These are phyloP conservation scores for Cephalopachus bancanus DNA, from an alignment of 2,797 vertebrate genomes.

Conservation along the genomic window DNA sequence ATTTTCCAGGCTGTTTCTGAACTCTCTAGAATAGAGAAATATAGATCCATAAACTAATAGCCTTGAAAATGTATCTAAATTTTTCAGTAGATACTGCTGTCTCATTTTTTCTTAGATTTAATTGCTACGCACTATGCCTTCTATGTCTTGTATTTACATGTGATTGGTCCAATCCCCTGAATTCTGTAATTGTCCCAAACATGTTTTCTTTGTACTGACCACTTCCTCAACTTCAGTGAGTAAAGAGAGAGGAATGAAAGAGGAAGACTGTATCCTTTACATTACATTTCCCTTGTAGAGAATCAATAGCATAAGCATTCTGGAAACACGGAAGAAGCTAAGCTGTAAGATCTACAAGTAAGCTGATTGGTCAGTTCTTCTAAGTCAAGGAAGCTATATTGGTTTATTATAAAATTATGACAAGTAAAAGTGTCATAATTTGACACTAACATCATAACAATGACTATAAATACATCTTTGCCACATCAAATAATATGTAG, in stretches of 20 bases:
- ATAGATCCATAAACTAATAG: neutral
- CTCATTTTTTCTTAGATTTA: neutral
- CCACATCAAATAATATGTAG: neutral
- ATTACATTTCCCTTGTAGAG: neutral
- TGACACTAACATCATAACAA: neutral
- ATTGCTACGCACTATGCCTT: neutral
- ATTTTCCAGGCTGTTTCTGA: neutral
- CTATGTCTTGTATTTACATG: neutral
- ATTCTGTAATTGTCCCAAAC: neutral
- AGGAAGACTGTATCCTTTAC: neutral
- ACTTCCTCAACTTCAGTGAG: conserved; percentile 13
- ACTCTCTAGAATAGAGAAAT: neutral
- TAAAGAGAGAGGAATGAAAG: neutral
- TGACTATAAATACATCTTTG: neutral
- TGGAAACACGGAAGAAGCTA: neutral
- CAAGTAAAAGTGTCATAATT: conserved; percentile 22
- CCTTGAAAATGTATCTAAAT: neutral
- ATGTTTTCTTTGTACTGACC: neutral
- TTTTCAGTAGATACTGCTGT: neutral
- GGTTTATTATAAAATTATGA: neutral
- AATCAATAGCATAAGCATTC: neutral
- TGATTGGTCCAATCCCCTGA: neutral
- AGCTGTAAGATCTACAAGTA: neutral
- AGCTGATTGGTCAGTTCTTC: neutral
- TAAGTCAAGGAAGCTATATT: neutral